A percentile compares a stretch with the other conserved stretches of the same genome.
These are phyloP conservation scores for Drosophila sp. DNA, from an alignment of 1,140 invertebrate species.

Conservation along the genomic window DNA sequence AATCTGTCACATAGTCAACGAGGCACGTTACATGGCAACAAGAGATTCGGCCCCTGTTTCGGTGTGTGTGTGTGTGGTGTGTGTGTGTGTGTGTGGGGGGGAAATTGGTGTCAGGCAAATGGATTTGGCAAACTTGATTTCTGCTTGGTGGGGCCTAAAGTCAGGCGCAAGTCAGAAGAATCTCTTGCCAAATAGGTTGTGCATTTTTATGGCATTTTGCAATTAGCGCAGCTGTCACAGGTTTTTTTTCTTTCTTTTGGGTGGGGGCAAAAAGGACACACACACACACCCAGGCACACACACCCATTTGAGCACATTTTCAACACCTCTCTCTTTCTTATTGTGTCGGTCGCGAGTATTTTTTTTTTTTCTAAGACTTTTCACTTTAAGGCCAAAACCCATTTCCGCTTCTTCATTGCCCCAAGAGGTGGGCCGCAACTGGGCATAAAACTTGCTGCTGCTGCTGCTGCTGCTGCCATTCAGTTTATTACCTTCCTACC, in stretches of 20 bases:
- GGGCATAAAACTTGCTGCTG: conserved; percentile 51
- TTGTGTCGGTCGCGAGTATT: too few relatives aligned
- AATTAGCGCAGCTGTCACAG: conserved; percentile 67
- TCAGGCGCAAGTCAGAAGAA: conserved; percentile 5
- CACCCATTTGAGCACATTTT: conserved; percentile 48
- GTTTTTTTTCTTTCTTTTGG: not conserved
- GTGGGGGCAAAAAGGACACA: conserved; percentile 36
- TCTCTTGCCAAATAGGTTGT: conserved; percentile 53
- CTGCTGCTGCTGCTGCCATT: conserved; percentile 11
- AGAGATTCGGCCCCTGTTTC: not conserved
- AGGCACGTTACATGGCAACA: conserved; percentile 3
- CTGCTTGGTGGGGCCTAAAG: conserved; percentile 7
- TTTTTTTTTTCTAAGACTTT: conserved; percentile 23
- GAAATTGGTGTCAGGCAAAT: conserved; percentile 18
- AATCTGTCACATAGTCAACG: conserved; percentile 32
- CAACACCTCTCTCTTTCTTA: conserved; percentile 53
- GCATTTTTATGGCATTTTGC: conserved; percentile 73
- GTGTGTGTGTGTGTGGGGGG: not conserved
- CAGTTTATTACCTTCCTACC: conserved; percentile 38
- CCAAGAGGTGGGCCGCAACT: conserved; percentile 16
- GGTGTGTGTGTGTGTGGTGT: not conserved
- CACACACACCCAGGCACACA: conserved; percentile 8
- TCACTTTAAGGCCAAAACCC: conserved; percentile 59
- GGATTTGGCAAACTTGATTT: conserved; percentile 41
- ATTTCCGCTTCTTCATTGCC: conserved; percentile 67